Percentiles rank a stretch among this genome's conserved stretches.
These are phyloP conservation scores for Philotrypesis tridentata DNA, from an alignment of 1,140 invertebrate genomes.

Conservation along the genomic window DNA sequence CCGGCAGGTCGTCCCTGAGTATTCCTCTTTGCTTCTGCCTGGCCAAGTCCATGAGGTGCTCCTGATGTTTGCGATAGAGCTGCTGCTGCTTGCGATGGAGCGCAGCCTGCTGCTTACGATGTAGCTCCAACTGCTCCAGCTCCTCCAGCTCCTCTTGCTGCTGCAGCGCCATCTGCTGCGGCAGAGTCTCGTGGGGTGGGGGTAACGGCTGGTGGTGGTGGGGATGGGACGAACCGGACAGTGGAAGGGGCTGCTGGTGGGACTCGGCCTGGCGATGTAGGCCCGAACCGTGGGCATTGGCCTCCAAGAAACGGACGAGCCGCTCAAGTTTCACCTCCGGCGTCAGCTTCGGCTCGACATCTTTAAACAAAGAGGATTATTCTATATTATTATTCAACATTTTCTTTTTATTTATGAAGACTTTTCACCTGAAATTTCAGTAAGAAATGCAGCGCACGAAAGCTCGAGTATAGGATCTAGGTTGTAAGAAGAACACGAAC, in stretches of 20 bases:
- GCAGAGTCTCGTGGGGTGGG: not conserved
- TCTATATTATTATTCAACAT: too few species aligned
- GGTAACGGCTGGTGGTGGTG: not conserved
- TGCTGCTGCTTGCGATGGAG: not conserved
- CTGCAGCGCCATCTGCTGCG: not conserved
- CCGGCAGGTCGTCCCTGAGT: conserved; percentile 49
- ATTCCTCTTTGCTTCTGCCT: conserved; percentile 55
- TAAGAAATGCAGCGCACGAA: not conserved
- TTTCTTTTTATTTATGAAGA: too few species aligned
- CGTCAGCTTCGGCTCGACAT: conserved; percentile 58
- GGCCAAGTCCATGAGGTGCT: conserved; percentile 54
- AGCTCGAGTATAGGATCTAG: not conserved
- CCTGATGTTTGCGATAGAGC: conserved; percentile 47
- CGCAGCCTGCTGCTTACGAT: not conserved
- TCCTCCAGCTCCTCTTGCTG: not conserved
- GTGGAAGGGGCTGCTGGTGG: not conserved
- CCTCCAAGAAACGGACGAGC: conserved; percentile 59
- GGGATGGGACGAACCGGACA: not conserved
- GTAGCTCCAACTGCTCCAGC: not conserved
- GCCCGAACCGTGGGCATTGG: conserved; percentile 49
- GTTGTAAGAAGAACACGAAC: not conserved
- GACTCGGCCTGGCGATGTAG: not conserved
- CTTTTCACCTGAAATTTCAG: not conserved
- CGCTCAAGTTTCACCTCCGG: conserved; percentile 59
- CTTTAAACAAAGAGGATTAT: conserved; percentile 29